These are phyloP conservation scores for Thaumatotibia leucotreta DNA, from an alignment of 1,140 invertebrate species.

Conservation along the genomic window DNA sequence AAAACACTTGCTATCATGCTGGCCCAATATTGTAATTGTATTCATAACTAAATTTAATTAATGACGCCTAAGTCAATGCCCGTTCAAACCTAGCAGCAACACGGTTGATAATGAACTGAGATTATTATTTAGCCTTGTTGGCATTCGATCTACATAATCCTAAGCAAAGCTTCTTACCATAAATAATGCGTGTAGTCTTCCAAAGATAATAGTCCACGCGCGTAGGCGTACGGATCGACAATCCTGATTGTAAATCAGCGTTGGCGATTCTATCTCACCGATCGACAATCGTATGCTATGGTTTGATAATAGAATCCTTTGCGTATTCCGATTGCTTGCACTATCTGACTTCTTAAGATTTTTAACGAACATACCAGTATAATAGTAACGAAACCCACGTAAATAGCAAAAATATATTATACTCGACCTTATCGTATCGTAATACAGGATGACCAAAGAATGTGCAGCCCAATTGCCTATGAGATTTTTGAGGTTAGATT, in stretches of 20 bases:
- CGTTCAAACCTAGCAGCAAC: not conserved
- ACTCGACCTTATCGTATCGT: too few relatives aligned
- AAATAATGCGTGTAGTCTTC: constrained; percentile 71
- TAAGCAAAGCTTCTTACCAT: constrained; percentile 72
- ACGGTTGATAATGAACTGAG: constrained; percentile 14
- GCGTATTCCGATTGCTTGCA: not conserved
- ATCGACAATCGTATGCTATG: constrained; percentile 10
- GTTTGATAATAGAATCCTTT: constrained; percentile 13
- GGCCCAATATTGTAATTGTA: too few relatives aligned
- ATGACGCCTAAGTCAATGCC: not conserved
- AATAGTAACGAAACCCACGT: too few relatives aligned
- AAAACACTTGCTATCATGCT: too few relatives aligned
- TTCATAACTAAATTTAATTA: constrained; percentile 16
- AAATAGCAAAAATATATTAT: too few relatives aligned
- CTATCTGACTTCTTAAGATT: not conserved
- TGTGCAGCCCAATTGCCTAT: too few relatives aligned
- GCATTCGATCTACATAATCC: constrained; percentile 70
- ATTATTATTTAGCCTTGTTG: constrained; percentile 57
- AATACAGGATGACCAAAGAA: too few relatives aligned
- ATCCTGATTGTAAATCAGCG: constrained; percentile 71
- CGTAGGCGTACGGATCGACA: constrained; percentile 70
- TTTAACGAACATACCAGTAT: too few relatives aligned
- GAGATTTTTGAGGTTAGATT: too few relatives aligned
- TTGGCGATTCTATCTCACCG: constrained; percentile 19
- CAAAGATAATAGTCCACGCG: constrained; percentile 59